These are phyloP conservation scores for Cephus nigrinus DNA, from an alignment of 2,888 invertebrate species.

Conservation along the genomic window DNA sequence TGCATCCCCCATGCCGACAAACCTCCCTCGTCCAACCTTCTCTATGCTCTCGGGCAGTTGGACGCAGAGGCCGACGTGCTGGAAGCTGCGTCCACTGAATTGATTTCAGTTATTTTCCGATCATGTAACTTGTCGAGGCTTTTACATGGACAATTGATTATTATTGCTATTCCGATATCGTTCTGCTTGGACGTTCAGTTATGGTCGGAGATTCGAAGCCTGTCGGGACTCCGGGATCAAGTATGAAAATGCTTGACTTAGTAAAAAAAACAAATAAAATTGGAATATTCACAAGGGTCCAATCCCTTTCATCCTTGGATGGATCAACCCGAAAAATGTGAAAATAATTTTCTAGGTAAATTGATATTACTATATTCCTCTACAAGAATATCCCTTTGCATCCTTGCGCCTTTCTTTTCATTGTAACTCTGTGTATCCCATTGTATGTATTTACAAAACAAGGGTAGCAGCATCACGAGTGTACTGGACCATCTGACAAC, in stretches of 20 bases:
- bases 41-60: constrained; percentile 22
- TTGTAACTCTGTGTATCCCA: background rate
- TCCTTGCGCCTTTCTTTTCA: background rate
- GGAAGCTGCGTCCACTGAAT: constrained; percentile 39
- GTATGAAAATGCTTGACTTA: background rate
- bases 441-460: background rate
- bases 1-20: constrained; percentile 10
- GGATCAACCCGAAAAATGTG: background rate
- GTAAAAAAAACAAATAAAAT: background rate
- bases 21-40: constrained; percentile 27
- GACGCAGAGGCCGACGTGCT: constrained; percentile 10
- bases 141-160: constrained; percentile 53
- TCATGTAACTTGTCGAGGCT: constrained; percentile 46
- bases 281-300: background rate
- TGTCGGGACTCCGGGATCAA: background rate
- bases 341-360: background rate
- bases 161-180: constrained; percentile 45
- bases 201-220: background rate
- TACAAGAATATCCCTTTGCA: background rate
- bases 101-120: constrained; percentile 50
- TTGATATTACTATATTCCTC: background rate
- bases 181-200: background rate
- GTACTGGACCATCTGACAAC: constrained; percentile 14
- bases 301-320: background rate
- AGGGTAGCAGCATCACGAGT: background rate